These are phyloP conservation scores for Mya arenaria DNA, from an alignment of 1,140 invertebrate genomes.

Conservation along the genomic window DNA sequence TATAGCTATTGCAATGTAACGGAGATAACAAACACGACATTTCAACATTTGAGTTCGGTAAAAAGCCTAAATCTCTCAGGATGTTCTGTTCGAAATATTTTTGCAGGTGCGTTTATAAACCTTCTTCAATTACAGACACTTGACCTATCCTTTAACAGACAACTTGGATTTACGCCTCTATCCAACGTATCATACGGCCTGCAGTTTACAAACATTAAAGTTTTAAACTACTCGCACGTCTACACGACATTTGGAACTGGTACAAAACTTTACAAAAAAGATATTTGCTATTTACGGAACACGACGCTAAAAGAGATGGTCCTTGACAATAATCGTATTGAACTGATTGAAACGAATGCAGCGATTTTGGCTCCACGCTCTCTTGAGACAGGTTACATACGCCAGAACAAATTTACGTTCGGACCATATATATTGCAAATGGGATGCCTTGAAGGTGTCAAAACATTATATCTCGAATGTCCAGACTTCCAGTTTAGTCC, in stretches of 20 bases:
- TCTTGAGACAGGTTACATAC: conserved; percentile 1
- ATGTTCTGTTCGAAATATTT: conserved; percentile 31
- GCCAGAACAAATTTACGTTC: conserved; percentile 39
- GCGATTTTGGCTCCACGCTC: conserved; percentile 39
- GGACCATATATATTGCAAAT: conserved; percentile 5
- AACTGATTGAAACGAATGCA: conserved; percentile 22
- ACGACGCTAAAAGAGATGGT: conserved; percentile 20
- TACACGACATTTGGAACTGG: not conserved
- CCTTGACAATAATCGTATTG: not conserved
- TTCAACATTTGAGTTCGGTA: conserved; percentile 4
- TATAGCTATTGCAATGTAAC: not conserved
- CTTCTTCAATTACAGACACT: conserved; percentile 31
- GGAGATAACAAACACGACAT: not conserved
- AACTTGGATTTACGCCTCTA: conserved; percentile 18
- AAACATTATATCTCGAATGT: not conserved
- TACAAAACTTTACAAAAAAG: not conserved
- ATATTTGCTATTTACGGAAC: conserved; percentile 38
- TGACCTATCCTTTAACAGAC: conserved; percentile 37
- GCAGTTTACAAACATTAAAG: conserved; percentile 18
- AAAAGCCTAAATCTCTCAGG: conserved; percentile 43
- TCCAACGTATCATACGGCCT: conserved; percentile 28
- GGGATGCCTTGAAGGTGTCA: not conserved
- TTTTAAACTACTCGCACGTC: conserved; percentile 16
- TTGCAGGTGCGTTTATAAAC: conserved; percentile 4
- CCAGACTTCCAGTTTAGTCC: not conserved